Conservation (phyloP, 2,888 invertebrate species). For the Coleophora deauratella region DNA sequence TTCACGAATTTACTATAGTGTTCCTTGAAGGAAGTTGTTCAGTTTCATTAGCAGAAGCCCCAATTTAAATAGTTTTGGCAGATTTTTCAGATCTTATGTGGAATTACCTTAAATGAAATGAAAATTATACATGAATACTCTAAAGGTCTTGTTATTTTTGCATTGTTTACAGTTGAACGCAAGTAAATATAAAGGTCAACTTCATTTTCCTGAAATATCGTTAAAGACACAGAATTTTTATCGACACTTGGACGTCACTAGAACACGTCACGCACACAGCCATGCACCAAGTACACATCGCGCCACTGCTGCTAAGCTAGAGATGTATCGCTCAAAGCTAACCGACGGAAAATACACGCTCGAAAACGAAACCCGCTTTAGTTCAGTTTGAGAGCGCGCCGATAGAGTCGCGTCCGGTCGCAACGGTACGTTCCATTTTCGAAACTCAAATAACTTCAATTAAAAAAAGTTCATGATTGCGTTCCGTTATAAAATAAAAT, state of each 20-base stretch:
- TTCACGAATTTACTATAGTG: no score
- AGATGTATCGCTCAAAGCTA: slow-evolving; percentile 29
- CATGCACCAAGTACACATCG: slow-evolving; percentile 1
- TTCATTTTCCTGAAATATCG: no score
- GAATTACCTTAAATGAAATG: no score
- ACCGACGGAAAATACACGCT: slow-evolving; percentile 48
- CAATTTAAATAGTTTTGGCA: no score
- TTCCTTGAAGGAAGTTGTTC: no score
- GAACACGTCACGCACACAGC: slow-evolving; percentile 7
- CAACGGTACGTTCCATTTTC: slow-evolving; percentile 42
- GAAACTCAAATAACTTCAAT: slow-evolving; percentile 13
- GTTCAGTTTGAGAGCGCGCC: slow-evolving; percentile 42
- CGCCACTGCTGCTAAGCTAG: slow-evolving; percentile 5
- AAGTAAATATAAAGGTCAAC: no score
- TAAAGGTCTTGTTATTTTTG: no score
- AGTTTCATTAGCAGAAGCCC: no score
- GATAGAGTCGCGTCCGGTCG: slow-evolving; percentile 36
- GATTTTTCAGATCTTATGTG: no score
- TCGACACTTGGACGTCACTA: slow-evolving; percentile 6
- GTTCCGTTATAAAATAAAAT: slow-evolving; percentile 18
- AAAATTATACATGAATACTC: no score
- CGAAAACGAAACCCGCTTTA: slow-evolving; percentile 33
- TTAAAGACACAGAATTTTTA: neutral
- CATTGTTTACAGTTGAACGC: no score
- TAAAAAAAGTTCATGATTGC: slow-evolving; percentile 26